Conservation (phyloP, 1,140 invertebrate genomes). For the Bombus confusus region DNA sequence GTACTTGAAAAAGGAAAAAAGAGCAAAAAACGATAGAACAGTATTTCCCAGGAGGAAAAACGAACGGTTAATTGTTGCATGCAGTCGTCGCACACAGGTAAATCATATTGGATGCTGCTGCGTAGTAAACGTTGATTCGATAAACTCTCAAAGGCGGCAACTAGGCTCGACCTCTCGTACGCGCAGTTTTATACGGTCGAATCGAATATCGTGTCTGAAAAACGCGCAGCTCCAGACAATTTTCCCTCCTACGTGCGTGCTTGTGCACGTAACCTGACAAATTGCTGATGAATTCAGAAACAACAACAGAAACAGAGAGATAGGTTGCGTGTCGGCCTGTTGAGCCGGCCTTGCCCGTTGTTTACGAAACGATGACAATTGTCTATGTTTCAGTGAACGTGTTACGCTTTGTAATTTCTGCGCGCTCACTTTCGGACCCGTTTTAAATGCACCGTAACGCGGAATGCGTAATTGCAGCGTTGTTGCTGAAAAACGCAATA, state of each 20-base stretch:
- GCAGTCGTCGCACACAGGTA: not conserved
- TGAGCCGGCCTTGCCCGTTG: conserved; percentile 2
- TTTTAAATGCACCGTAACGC: not conserved
- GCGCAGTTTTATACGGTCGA: conserved; percentile 45
- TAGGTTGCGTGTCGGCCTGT: not conserved
- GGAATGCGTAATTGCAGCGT: not conserved
- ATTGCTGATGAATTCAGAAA: conserved; percentile 47
- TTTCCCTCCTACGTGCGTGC: not conserved
- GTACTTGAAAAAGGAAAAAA: not conserved
- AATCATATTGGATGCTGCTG: not conserved
- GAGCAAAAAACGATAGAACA: not conserved
- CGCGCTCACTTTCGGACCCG: not conserved
- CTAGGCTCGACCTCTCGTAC: not conserved
- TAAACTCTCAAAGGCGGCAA: conserved; percentile 64
- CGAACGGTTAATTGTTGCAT: conserved; percentile 49
- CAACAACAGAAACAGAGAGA: conserved; percentile 3
- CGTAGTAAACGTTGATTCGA: conserved; percentile 63
- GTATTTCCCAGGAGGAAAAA: not conserved
- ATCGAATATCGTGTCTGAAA: conserved; percentile 58
- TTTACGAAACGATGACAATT: conserved; percentile 33
- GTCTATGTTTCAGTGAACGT: conserved; percentile 15
- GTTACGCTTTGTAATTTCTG: conserved; percentile 43
- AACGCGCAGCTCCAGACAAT: conserved; percentile 29
- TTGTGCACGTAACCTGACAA: not conserved
- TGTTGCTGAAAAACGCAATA: not conserved